Evolutionary conservation across 2,113 vertebrate genomes (phyloP).

Genomic region (Chaetorhynchus papuensis): DNA sequence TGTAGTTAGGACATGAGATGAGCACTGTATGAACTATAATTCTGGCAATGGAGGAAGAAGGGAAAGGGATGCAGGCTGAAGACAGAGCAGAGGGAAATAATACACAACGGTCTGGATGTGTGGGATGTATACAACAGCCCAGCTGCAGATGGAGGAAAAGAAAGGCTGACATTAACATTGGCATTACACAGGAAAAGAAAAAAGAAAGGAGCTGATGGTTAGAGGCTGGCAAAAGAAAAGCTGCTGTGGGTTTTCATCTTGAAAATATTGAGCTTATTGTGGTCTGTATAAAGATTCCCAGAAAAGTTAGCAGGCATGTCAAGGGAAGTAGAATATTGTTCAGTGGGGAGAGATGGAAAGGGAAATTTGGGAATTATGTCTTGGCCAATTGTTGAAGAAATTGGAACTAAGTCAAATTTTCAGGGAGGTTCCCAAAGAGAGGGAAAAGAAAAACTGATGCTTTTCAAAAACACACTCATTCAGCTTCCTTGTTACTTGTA

Average conservation of each 20-base stretch:
- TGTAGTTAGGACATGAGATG: background rate
- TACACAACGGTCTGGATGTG: background rate
- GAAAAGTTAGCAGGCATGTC: conserved; percentile 10
- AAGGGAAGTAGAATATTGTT: conserved; percentile 28
- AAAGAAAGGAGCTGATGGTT: background rate
- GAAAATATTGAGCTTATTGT: conserved; percentile 26
- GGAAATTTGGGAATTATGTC: conserved; percentile 40
- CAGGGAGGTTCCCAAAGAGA: conserved; percentile 18
- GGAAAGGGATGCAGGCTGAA: background rate
- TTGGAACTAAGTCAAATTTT: conserved; percentile 35
- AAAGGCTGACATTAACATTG: background rate
- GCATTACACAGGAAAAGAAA: background rate
- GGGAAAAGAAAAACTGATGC: background rate
- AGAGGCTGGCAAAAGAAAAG: background rate
- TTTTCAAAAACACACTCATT: conserved; percentile 1
- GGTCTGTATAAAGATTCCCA: background rate
- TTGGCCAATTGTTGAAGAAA: conserved; percentile 43
- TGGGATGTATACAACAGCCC: background rate
- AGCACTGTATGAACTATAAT: background rate
- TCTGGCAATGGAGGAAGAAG: background rate
- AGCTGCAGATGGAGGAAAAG: background rate
- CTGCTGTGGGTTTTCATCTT: conserved; percentile 16
- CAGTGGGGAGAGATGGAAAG: conserved; percentile 22
- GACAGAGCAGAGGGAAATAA: background rate
- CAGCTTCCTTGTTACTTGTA: conserved; percentile 1